Percentiles rank a stretch among this genome's conserved stretches.
These are phyloP conservation scores for Drosophila antonietae DNA, from an alignment of 2,888 invertebrate genomes.

Conservation along the genomic window DNA sequence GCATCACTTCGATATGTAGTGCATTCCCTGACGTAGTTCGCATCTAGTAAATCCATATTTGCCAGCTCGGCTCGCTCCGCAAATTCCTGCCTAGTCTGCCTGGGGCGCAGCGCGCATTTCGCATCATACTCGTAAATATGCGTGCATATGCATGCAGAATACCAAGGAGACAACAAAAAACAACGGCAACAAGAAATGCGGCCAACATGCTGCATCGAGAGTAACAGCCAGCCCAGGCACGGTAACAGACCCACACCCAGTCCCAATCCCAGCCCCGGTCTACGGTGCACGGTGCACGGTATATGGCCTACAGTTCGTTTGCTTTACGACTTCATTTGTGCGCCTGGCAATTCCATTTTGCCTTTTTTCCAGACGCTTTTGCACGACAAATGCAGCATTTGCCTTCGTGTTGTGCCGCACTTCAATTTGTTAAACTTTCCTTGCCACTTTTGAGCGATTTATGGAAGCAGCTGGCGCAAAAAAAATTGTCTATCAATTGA, in stretches of 20 bases:
- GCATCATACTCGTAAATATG: slow-evolving; percentile 64
- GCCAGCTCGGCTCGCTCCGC: slow-evolving; percentile 27
- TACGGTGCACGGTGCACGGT: neutral
- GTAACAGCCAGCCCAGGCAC: slow-evolving; percentile 7
- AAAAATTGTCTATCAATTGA: slow-evolving; percentile 53
- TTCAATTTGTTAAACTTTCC: slow-evolving; percentile 77
- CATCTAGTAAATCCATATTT: slow-evolving; percentile 28
- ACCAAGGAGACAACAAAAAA: slow-evolving; percentile 21
- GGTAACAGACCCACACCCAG: neutral
- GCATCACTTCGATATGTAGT: slow-evolving; percentile 21
- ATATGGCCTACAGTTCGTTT: slow-evolving; percentile 57
- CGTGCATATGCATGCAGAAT: slow-evolving; percentile 68
- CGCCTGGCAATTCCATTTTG: slow-evolving; percentile 70
- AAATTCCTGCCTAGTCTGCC: slow-evolving; percentile 42
- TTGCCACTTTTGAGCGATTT: slow-evolving; percentile 77
- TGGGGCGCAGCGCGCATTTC: slow-evolving; percentile 28
- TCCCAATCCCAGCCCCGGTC: neutral
- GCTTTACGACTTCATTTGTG: slow-evolving; percentile 77
- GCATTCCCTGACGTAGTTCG: slow-evolving; percentile 10
- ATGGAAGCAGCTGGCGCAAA: slow-evolving; percentile 58
- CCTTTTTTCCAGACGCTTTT: slow-evolving; percentile 31
- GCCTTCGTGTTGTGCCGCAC: slow-evolving; percentile 36
- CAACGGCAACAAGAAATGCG: slow-evolving; percentile 19
- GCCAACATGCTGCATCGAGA: slow-evolving; percentile 29
- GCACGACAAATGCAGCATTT: slow-evolving; percentile 52